Evolutionary conservation across 2,113 vertebrate genomes (phyloP), one percentile per base, ranked within the genome.

Genomic region (Tetraodon nigroviridis): DNA sequence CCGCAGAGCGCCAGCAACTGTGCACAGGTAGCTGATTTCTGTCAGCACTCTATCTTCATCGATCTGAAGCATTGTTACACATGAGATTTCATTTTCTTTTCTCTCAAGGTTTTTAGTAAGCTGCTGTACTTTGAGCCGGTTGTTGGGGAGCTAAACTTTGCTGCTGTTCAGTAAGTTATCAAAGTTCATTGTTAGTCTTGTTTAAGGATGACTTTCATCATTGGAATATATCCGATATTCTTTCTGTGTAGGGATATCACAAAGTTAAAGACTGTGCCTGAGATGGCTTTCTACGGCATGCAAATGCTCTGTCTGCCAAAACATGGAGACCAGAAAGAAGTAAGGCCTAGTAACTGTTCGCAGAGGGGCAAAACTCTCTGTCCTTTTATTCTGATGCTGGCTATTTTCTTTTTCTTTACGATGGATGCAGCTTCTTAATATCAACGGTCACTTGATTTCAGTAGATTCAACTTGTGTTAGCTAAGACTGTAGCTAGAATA

Each of bases 221-320:
- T 27, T 27, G 1, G 24, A 27, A 27, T 27, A 27, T 7, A 5
- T 4, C 49, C 3, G 0, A 46, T 55, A 1, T 78, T n/a, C 3
- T 60, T 21, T 85, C 4, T 79, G 8, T 3, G 18, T 75, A 97
- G 95, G 76, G 81, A 85, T 2, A 5, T 93, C 2, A 64, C 68
- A 0, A 18, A 84, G 69, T 83, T 91, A 71, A 89, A 81, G 55
- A 91, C 80, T 0, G 0, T 98, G 51, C 92, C 95, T 0, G 90
- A 93, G 60, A 86, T 98, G 86, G 92, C 93, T 37, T 96, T 93
- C 70, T 75, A 81, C 0, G 95, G 94, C 12, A 69, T 98, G 18
- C 76, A 84, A 32, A 76, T 94, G 27, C 87, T 97, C 37, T 95
- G 92, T 61, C 92, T 87, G 4, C 80, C 93, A 17, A 78, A 86